Conservation (phyloP, 2,888 invertebrate species). For the Slavum lentiscoides region DNA sequence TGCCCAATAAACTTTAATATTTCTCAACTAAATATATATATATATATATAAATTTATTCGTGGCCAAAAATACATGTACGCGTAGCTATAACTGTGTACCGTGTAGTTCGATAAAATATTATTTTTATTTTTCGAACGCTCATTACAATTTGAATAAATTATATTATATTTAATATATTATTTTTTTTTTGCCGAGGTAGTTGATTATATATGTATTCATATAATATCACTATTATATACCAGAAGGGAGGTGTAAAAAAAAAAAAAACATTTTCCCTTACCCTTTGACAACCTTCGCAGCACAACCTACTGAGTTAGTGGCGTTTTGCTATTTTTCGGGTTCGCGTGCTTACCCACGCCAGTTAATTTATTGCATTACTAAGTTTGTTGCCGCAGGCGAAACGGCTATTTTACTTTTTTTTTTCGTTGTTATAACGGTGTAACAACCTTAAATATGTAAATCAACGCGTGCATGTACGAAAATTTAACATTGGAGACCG, state of each 20-base stretch:
- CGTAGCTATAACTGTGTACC: too few species aligned
- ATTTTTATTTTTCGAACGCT: neutral
- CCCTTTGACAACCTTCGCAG: constrained; percentile 3
- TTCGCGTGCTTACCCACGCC: constrained; percentile 38
- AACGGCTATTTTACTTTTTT: constrained; percentile 26
- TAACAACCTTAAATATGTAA: constrained; percentile 48
- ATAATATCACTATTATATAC: neutral
- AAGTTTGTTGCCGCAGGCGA: constrained; percentile 33
- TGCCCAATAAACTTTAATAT: too few species aligned
- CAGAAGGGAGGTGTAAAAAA: constrained; percentile 29
- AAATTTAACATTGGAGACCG: constrained; percentile 38
- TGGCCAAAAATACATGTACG: too few species aligned
- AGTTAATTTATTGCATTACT: constrained; percentile 43
- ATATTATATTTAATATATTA: neutral
- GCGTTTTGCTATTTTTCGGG: constrained; percentile 21
- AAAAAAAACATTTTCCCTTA: constrained; percentile 37
- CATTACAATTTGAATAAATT: neutral
- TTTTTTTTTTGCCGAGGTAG: neutral
- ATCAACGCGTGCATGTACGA: constrained; percentile 40
- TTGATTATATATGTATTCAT: neutral
- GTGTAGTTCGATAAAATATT: neutral
- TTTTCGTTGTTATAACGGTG: constrained; percentile 25
- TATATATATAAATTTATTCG: too few species aligned
- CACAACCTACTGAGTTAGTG: neutral
- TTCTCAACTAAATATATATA: too few species aligned